These are phyloP conservation scores for Cricetomys ansorgei DNA, from an alignment of 2,113 vertebrate genomes.

Conservation along the genomic window DNA sequence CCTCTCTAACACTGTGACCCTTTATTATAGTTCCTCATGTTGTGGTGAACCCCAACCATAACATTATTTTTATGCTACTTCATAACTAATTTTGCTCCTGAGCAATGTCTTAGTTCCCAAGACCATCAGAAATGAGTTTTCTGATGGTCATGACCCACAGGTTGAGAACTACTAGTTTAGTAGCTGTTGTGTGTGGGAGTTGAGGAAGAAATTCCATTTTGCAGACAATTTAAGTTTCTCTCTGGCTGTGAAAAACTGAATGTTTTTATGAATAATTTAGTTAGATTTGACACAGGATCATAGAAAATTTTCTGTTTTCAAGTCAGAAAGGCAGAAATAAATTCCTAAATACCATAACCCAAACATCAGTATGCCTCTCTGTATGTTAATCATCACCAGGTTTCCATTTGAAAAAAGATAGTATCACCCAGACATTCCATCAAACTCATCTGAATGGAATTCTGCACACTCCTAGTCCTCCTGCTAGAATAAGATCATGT, in stretches of 20 bases:
- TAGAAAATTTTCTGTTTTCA: constrained; percentile 5
- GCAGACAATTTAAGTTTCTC: constrained; percentile 44
- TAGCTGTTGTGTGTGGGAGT: neutral
- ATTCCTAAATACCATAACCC: constrained; percentile 19
- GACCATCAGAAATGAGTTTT: too few species aligned
- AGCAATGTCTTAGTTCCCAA: too few species aligned
- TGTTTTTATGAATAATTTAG: constrained; percentile 35
- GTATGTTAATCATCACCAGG: constrained; percentile 20
- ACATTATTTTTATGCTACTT: too few species aligned
- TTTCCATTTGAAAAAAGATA: constrained; percentile 25
- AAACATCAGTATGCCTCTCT: neutral
- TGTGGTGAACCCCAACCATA: too few species aligned
- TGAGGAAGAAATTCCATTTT: constrained; percentile 44
- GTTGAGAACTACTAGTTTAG: too few species aligned
- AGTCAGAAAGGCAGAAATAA: neutral
- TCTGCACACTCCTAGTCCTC: neutral
- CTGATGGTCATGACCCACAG: too few species aligned
- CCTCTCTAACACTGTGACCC: too few species aligned
- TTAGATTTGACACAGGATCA: constrained; percentile 2
- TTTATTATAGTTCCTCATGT: too few species aligned
- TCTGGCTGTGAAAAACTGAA: constrained; percentile 50
- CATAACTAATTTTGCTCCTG: too few species aligned
- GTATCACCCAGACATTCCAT: neutral
- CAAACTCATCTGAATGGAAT: constrained; percentile 2
- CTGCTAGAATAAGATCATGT: neutral